A percentile compares a stretch with the other conserved stretches of the same genome.
These are phyloP conservation scores for Meloidogyne hapla DNA, from an alignment of 1,140 invertebrate genomes.

Conservation along the genomic window DNA sequence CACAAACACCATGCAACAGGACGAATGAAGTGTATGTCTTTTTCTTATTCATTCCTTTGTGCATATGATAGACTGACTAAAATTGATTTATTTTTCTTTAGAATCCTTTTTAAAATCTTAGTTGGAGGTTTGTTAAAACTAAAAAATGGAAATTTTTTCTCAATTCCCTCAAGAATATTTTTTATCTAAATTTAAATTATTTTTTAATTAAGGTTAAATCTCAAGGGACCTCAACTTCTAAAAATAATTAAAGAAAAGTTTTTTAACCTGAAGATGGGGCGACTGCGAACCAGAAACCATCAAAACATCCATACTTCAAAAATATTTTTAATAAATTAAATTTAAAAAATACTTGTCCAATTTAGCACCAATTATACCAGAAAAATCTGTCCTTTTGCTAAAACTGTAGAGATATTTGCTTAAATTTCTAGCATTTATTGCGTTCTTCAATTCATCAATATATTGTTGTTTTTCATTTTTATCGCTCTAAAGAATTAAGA, in stretches of 20 bases:
- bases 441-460: slow-evolving; percentile 74
- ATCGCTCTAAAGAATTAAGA: slow-evolving; percentile 67
- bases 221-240: too few species aligned
- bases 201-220: too few species aligned
- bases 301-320: slow-evolving; percentile 75
- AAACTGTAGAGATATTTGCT: slow-evolving; percentile 63
- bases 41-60: slow-evolving; percentile 74
- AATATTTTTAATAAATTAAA: slow-evolving; percentile 53
- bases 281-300: slow-evolving; percentile 79
- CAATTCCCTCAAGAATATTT: too few species aligned
- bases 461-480: slow-evolving; percentile 78
- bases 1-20: slow-evolving; percentile 74
- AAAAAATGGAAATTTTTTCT: not conserved
- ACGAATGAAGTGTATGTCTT: slow-evolving; percentile 78
- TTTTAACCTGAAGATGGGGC: slow-evolving; percentile 70
- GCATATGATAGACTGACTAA: slow-evolving; percentile 75
- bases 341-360: slow-evolving; percentile 48
- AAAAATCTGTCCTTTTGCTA: slow-evolving; percentile 59
- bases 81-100: not conserved
- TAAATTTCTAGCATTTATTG: slow-evolving; percentile 81
- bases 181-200: too few species aligned
- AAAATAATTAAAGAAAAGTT: not conserved
- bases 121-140: too few species aligned
- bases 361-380: slow-evolving; percentile 58
- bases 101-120: too few species aligned